Evolutionary conservation across 2,888 invertebrate genomes (phyloP), one percentile per base, ranked within the genome.

Genomic region (Caenorhabditis zanzibari): DNA sequence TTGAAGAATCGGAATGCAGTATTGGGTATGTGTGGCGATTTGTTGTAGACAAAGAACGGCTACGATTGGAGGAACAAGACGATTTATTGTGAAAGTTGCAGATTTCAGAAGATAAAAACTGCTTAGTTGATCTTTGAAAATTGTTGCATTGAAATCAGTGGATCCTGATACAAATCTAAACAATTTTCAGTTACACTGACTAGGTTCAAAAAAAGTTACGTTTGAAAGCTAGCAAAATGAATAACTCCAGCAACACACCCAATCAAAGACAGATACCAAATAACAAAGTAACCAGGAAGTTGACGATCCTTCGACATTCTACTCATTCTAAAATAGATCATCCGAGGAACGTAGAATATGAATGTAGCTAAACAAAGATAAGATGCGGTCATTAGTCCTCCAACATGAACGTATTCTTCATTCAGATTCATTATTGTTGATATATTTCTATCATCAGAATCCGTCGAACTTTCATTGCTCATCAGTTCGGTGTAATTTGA

Each of bases 311-410:
- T 35, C 2, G 49, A 1, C 22, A 38, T 12, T 1, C 68, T 58
- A 26, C 61, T 59, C 7, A 58, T 1, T 16, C 80, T 66, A 22
- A 14, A 68, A 22, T 80, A 79, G 26, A 79, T 14, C 26, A 64
- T 58, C 10, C 79, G 63, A 6, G 79, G 79, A 35, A 79, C 32
- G 54, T 79, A 79, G 54, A 71, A 79, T 22, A 63, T 10, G 24
- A 79, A 79, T 3, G 64, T 41, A 38, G 61, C 32, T 63, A 79
- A 44, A 10, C 71, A 6, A 9, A 16, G n/a, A 14, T 58, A 12
- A 5, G 22, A 1, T n/a, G n/a, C 14, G n/a, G n/a, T n/a, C 58
- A 59, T 38, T 10, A 19, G 1, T 10, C 3, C 16, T 1, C 38
- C n/a, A n/a, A n/a, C n/a, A 22, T 59, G 59, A 1, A n/a, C 28